These are phyloP conservation scores for Drosophila albomicans DNA, from an alignment of 1,140 invertebrate species.

Conservation along the genomic window DNA sequence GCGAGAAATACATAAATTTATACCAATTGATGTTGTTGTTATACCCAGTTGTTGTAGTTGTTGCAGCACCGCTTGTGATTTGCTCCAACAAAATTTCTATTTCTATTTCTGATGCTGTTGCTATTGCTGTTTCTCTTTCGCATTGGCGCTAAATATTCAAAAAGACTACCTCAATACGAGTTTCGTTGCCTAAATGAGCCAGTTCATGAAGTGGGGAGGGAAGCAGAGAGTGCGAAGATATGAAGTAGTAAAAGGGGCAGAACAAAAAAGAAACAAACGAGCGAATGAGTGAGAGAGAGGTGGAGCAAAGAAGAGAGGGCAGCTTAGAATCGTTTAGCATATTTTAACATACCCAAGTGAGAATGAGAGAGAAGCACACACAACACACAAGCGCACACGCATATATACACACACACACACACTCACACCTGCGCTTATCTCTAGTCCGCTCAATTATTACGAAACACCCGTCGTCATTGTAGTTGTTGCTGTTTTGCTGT, in stretches of 20 bases:
- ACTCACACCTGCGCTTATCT: conserved; percentile 49
- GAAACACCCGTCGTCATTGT: conserved; percentile 44
- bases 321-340: conserved; percentile 73
- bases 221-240: conserved; percentile 9
- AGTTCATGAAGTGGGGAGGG: conserved; percentile 20
- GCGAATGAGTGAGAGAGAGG: conserved; percentile 14
- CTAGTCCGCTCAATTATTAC: conserved; percentile 71
- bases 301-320: conserved; percentile 16
- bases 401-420: conserved; percentile 18
- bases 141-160: conserved; percentile 61
- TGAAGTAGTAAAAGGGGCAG: background rate
- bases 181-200: conserved; percentile 74
- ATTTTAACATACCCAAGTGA: conserved; percentile 71
- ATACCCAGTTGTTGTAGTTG: conserved; percentile 29
- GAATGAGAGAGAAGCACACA: conserved; percentile 25
- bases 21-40: conserved; percentile 45
- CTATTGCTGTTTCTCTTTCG: conserved; percentile 15
- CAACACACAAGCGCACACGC: background rate
- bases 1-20: conserved; percentile 61
- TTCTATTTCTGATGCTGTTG: conserved; percentile 6
- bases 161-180: conserved; percentile 82
- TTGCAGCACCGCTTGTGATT: background rate
- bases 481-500: conserved; percentile 12
- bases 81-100: conserved; percentile 31
- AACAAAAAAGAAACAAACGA: conserved; percentile 11